Conservation (phyloP, 1,140 invertebrate species). For the Hyposmocoma kahamanoa region DNA sequence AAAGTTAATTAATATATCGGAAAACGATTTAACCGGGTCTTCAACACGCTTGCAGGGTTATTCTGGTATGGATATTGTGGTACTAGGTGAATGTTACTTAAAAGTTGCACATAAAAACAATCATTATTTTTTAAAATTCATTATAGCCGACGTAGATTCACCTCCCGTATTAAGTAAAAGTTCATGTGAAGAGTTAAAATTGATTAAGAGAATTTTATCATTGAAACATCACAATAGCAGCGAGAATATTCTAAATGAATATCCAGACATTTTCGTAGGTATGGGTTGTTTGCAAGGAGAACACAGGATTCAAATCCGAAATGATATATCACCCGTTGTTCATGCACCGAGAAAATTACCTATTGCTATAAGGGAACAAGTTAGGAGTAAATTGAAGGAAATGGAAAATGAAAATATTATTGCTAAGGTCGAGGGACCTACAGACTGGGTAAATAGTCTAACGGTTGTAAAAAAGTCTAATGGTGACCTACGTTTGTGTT, state of each 20-base stretch:
- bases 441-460: slow-evolving; percentile 64
- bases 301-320: slow-evolving; percentile 2
- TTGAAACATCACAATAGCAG: not conserved
- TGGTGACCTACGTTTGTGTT: slow-evolving; percentile 31
- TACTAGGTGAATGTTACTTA: slow-evolving; percentile 7
- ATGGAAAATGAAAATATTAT: slow-evolving; percentile 6
- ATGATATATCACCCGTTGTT: slow-evolving; percentile 1
- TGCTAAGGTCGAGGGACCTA: slow-evolving; percentile 14
- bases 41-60: slow-evolving; percentile 1
- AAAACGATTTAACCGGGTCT: not conserved
- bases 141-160: slow-evolving; percentile 9
- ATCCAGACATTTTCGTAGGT: slow-evolving; percentile 4
- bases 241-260: slow-evolving; percentile 5
- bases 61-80: slow-evolving; percentile 1
- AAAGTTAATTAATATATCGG: not conserved
- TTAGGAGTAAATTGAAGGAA: slow-evolving; percentile 6
- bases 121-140: slow-evolving; percentile 3
- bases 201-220: slow-evolving; percentile 1
- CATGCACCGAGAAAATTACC: slow-evolving; percentile 10
- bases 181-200: slow-evolving; percentile 7
- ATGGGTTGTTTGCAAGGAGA: slow-evolving; percentile 7
- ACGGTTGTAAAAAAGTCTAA: slow-evolving; percentile 61
- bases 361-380: not conserved
- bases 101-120: slow-evolving; percentile 4
- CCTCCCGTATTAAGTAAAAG: slow-evolving; percentile 3